Conservation (phyloP, 2,797 vertebrate species). For the Pseudochirops cupreus region DNA sequence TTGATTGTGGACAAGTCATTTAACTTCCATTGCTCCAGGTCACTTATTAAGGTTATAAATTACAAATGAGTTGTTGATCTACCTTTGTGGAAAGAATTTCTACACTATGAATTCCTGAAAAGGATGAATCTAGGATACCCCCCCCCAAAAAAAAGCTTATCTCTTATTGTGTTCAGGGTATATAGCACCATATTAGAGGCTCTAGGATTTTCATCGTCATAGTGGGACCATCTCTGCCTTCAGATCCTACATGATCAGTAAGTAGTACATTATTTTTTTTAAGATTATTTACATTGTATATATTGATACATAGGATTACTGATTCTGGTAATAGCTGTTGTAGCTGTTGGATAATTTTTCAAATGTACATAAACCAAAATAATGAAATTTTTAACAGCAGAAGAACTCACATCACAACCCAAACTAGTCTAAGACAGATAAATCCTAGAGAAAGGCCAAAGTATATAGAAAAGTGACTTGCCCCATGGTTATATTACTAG, state of each 20-base stretch:
- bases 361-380: neutral
- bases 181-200: neutral
- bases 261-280: neutral
- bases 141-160: neutral
- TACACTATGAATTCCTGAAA: neutral
- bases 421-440: neutral
- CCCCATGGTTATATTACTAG: neutral
- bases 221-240: neutral
- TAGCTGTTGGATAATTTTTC: neutral
- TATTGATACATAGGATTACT: slow-evolving; percentile 12
- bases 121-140: neutral
- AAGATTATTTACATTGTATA: slow-evolving; percentile 31
- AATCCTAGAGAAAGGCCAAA: neutral
- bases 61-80: neutral
- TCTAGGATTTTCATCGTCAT: neutral
- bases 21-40: neutral
- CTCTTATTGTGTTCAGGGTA: neutral
- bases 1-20: neutral
- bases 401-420: neutral
- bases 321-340: neutral
- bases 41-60: neutral
- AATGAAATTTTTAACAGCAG: neutral
- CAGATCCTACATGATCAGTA: slow-evolving; percentile 34
- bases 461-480: neutral
- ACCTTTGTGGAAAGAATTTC: neutral